Base-by-base conservation (phyloP, 2,888 invertebrate species). In the Callyntrura guangdongensis region DNA sequence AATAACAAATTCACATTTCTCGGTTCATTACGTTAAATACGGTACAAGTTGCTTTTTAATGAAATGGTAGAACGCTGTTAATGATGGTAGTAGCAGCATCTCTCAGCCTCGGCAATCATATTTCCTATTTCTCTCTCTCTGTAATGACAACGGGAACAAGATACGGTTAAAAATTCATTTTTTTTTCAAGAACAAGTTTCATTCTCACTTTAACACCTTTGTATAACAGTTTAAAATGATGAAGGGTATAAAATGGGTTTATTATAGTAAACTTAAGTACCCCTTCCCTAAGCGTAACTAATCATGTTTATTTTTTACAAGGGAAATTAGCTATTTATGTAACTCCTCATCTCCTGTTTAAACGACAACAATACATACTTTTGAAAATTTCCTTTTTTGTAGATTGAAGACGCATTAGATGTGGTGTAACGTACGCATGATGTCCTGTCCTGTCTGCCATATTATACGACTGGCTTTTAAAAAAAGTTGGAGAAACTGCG, bases 401-500 rank as follows among this genome's bases (percentile, higher is more conserved):
- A n/a, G n/a, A 1, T 25, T 20, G 27, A 59, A n/a, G n/a, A 47
- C 22, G 74, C 59, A 56, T 20, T 36, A 67, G n/a, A 53, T 64
- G 22, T 12, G 64, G 17, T 22, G 64, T 25, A 36, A 36, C 6
- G 3, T 6, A 36, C 36, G 36, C 6, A 14, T 77, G 74, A 8
- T 77, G 49, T n/a, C n/a, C 25, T 14, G n/a, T 72, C 45, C 69
- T 74, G 49, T 9, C 25, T 74, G 79, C 3, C 6, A 36, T 36
- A 74, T 77, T 56, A 56, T 72, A 17, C 36, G 20, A 69, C 27
- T 59, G 17, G 11, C 53, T 27, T 59, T 86, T 61, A n/a, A 25
- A 9, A 83, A 36, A 27, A 82, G 82, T 22, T 82, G 69, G 79
- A 56, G 89, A 89, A 90, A 90, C 81, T 90, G 90, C 69, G 79